Percentiles rank a stretch among this genome's conserved stretches.
Conservation (phyloP, 2,113 vertebrate species). For the Bufo bufo region DNA sequence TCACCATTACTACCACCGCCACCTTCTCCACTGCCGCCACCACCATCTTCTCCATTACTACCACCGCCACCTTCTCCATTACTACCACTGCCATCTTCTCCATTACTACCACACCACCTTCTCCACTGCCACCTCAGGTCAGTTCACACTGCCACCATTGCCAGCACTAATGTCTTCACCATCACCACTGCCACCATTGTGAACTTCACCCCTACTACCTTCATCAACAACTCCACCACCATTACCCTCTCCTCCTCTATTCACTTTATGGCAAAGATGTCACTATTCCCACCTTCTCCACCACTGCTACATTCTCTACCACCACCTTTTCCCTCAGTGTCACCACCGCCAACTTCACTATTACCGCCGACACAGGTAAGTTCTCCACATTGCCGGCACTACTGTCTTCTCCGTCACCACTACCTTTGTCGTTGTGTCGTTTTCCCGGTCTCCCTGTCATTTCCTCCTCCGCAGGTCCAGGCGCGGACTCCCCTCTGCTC, state of each 20-base stretch:
- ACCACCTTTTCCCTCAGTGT: neutral
- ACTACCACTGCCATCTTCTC: too few species aligned
- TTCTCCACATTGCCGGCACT: too few species aligned
- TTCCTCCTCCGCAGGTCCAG: neutral
- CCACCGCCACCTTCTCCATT: too few species aligned
- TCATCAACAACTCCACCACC: neutral
- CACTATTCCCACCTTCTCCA: neutral
- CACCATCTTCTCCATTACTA: too few species aligned
- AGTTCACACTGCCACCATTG: too few species aligned
- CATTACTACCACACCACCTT: too few species aligned
- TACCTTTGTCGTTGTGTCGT: too few species aligned
- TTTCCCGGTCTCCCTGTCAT: neutral
- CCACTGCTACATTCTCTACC: neutral
- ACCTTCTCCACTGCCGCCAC: too few species aligned
- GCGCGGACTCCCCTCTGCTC: neutral
- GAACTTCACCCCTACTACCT: neutral
- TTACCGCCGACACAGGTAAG: too few species aligned
- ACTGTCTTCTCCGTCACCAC: too few species aligned
- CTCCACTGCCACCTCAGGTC: neutral
- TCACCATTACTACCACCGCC: too few species aligned
- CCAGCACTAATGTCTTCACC: too few species aligned
- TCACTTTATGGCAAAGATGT: neutral
- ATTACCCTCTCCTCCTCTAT: neutral
- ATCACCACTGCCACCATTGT: neutral
- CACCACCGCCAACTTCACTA: neutral